Percentiles rank a stretch among this genome's conserved stretches.
Conservation (phyloP, 1,140 invertebrate species). For the Tachypleus tridentatus region DNA sequence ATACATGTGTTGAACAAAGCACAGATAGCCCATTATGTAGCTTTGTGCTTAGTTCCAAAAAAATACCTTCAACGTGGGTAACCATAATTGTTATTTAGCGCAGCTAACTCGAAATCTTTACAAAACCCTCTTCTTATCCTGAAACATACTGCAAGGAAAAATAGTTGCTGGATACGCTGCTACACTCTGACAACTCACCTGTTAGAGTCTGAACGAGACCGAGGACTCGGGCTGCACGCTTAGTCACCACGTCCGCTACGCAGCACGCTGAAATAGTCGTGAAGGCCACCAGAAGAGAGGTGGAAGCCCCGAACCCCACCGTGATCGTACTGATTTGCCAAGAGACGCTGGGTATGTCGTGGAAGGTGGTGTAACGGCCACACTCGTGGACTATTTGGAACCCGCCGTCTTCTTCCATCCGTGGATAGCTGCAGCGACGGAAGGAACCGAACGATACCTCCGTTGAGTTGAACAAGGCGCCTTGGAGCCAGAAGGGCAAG, state of each 20-base stretch:
- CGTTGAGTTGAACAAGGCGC: slow-evolving; percentile 29
- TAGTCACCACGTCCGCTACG: slow-evolving; percentile 47
- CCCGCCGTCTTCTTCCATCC: slow-evolving; percentile 35
- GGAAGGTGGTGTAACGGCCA: slow-evolving; percentile 53
- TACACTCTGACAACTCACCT: slow-evolving; percentile 37
- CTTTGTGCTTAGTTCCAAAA: too few relatives aligned
- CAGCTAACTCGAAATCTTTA: too few relatives aligned
- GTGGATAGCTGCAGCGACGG: slow-evolving; percentile 53
- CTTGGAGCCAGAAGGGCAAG: slow-evolving; percentile 57
- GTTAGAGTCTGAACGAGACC: slow-evolving; percentile 49
- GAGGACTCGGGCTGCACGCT: slow-evolving; percentile 43
- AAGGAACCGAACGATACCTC: slow-evolving; percentile 55
- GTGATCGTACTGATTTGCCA: slow-evolving; percentile 53
- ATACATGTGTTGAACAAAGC: too few relatives aligned
- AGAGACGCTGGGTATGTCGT: slow-evolving; percentile 53
- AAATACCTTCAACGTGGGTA: too few relatives aligned
- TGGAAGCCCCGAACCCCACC: slow-evolving; percentile 46
- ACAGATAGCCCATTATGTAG: too few relatives aligned
- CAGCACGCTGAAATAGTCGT: slow-evolving; percentile 47
- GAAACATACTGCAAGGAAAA: too few relatives aligned
- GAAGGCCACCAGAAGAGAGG: slow-evolving; percentile 47
- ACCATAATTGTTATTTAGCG: too few relatives aligned
- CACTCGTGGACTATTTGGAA: slow-evolving; percentile 49
- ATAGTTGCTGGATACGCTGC: too few relatives aligned
- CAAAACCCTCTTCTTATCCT: too few relatives aligned